These are phyloP conservation scores for Cephalopachus bancanus DNA, from an alignment of 2,797 vertebrate genomes.

Conservation along the genomic window DNA sequence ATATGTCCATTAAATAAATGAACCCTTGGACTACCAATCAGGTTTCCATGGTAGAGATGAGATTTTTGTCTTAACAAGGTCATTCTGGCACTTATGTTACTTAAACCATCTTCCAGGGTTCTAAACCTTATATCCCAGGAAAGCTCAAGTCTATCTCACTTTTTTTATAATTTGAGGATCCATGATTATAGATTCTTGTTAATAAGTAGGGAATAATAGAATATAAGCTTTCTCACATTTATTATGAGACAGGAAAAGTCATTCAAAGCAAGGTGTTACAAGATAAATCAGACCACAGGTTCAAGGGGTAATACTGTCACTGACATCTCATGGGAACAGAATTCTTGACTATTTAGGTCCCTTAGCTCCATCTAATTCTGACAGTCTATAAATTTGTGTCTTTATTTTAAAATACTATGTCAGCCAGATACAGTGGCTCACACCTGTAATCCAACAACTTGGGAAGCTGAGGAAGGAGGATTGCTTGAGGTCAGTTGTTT, in stretches of 20 bases:
- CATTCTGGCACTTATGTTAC: not conserved
- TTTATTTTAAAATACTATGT: not conserved
- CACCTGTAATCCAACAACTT: too few relatives aligned
- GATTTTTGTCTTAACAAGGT: constrained; percentile 29
- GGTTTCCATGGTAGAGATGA: not conserved
- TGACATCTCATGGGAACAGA: not conserved
- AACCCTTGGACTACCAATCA: not conserved
- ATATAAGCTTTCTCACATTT: not conserved
- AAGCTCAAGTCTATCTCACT: not conserved
- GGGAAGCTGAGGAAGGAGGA: too few relatives aligned
- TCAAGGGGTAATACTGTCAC: not conserved
- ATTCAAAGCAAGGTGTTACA: not conserved
- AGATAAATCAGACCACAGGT: not conserved
- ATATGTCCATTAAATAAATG: not conserved
- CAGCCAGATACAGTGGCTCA: too few relatives aligned
- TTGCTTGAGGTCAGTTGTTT: too few relatives aligned
- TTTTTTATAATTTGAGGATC: not conserved
- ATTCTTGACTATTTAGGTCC: not conserved
- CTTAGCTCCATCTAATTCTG: not conserved
- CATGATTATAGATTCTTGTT: not conserved
- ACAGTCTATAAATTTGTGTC: not conserved
- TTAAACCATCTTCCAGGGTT: not conserved
- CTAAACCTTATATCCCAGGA: not conserved
- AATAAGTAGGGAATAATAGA: not conserved
- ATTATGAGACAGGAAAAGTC: not conserved